Evolutionary conservation across 2,113 vertebrate species (phyloP).

Genomic region (Burhinus oedicnemus): DNA sequence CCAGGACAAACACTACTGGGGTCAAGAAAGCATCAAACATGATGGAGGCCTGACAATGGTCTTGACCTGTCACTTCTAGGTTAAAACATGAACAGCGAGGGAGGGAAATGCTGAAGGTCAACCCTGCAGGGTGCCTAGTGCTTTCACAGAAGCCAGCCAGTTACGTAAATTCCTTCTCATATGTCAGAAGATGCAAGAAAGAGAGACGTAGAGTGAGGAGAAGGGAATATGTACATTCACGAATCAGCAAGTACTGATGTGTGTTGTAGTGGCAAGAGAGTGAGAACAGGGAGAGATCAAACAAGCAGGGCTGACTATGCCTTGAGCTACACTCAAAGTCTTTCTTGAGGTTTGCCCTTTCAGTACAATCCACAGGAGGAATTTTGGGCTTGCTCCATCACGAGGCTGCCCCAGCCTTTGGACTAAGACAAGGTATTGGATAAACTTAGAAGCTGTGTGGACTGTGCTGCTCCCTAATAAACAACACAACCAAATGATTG

Average conservation of each 20-base stretch:
- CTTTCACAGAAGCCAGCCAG: not conserved
- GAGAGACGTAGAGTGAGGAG: not conserved
- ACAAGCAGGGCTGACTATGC: not conserved
- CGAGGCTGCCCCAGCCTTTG: not conserved
- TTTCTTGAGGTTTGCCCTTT: not conserved
- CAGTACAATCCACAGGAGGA: not conserved
- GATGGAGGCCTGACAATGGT: not conserved
- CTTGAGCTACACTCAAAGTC: not conserved
- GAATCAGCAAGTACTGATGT: not conserved
- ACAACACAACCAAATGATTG: not conserved
- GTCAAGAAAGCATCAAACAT: not conserved
- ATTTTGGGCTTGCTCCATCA: not conserved
- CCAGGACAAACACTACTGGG: not conserved
- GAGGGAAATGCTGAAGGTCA: not conserved
- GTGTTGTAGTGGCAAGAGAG: not conserved
- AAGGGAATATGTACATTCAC: not conserved
- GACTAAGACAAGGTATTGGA: not conserved
- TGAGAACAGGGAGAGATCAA: not conserved
- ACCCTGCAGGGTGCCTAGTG: not conserved
- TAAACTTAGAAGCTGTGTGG: not conserved
- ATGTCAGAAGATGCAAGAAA: not conserved
- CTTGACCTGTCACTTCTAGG: not conserved
- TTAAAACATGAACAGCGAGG: not conserved
- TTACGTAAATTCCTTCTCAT: not conserved
- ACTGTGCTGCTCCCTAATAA: not conserved